phyloP scores from a whole-genome alignment of 2,888 invertebrate species.

The Mesopsocus fuscifrons region DNA sequence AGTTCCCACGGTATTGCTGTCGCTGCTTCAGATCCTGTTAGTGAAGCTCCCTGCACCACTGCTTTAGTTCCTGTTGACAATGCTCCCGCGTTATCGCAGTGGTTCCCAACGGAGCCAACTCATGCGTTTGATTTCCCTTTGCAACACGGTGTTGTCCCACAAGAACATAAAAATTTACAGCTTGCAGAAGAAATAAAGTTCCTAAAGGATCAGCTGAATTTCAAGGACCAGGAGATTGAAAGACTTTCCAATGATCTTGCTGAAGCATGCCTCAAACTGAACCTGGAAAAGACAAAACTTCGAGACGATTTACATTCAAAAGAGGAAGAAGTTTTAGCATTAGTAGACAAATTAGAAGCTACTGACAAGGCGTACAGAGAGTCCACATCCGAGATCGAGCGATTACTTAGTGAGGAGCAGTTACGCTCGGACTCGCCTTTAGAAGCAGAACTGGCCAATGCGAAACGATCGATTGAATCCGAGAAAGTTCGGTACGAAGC shows the following conservation, averaged over 20 bases:
- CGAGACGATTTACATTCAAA: constrained; percentile 3
- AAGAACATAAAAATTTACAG: constrained; percentile 12
- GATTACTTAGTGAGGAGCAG: background rate
- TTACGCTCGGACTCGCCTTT: background rate
- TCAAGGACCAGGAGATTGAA: constrained; percentile 26
- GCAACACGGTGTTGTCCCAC: constrained; percentile 13
- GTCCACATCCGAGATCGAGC: background rate
- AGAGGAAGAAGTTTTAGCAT: constrained; percentile 11
- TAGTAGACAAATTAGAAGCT: constrained; percentile 12
- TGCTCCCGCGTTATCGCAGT: background rate
- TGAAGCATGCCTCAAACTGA: background rate
- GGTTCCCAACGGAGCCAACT: background rate
- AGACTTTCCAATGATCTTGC: constrained; percentile 24
- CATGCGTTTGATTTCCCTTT: constrained; percentile 6
- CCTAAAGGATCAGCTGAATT: constrained; percentile 18
- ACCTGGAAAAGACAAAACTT: constrained; percentile 14
- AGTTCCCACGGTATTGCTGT: too few relatives aligned
- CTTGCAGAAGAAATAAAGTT: background rate
- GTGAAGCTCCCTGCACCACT: background rate
- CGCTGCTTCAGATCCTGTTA: background rate
- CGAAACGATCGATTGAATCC: constrained; percentile 12
- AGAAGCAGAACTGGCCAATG: constrained; percentile 11
- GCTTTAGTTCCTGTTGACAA: background rate
- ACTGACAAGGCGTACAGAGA: constrained; percentile 3
- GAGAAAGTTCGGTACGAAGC: constrained; percentile 11